Evolutionary conservation across 2,888 invertebrate species (phyloP).

Genomic region (Sympetrum striolatum): DNA sequence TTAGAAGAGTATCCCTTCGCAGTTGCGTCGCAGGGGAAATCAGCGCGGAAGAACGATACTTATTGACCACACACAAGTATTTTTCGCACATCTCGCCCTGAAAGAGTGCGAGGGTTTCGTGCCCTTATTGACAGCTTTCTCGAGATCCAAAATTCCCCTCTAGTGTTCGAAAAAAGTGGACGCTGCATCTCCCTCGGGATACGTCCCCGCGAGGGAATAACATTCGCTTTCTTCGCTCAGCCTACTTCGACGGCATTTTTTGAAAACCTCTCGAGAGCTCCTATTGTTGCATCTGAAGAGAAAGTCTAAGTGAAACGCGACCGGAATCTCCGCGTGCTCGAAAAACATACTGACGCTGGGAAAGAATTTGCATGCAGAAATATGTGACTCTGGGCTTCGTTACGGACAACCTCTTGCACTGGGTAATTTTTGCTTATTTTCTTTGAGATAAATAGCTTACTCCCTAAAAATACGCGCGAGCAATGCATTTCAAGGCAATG

Average conservation of each 20-base stretch:
- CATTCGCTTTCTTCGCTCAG: neutral
- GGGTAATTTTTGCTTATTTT: too few relatives aligned
- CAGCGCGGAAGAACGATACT: neutral
- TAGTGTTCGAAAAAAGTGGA: neutral
- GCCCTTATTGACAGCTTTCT: neutral
- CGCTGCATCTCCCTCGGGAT: neutral
- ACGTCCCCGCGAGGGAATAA: neutral
- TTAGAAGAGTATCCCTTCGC: neutral
- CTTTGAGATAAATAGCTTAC: too few relatives aligned
- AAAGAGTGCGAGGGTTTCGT: neutral
- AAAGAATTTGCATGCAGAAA: neutral
- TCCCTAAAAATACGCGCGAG: too few relatives aligned
- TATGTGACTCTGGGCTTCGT: neutral
- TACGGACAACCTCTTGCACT: neutral
- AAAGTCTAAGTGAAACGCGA: neutral
- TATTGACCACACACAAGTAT: neutral
- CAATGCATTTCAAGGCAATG: too few relatives aligned
- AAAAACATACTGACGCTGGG: neutral
- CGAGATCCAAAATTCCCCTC: neutral
- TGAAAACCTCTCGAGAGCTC: neutral
- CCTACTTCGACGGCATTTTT: neutral
- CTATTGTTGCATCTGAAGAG: neutral
- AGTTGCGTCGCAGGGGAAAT: neutral
- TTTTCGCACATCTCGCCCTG: neutral
- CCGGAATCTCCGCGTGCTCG: neutral